Percentiles rank a stretch among this genome's conserved stretches.
Conservation (phyloP, 1,140 invertebrate species). For the Zaprionus nigranus region DNA sequence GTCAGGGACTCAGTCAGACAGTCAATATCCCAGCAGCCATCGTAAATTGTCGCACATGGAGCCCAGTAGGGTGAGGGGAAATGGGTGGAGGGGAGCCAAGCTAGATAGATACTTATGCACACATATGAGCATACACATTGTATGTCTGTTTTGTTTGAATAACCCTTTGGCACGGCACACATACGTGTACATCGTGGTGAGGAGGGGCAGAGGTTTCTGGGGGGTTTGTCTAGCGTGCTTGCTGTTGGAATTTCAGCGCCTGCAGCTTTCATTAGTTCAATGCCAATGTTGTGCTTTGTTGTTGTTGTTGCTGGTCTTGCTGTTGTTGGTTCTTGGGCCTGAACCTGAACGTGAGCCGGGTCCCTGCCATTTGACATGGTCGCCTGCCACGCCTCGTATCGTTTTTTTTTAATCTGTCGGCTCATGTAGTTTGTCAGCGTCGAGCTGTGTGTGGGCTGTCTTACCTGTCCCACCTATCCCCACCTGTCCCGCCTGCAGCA, state of each 20-base stretch:
- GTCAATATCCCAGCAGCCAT: conserved; percentile 36
- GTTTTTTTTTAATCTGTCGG: conserved; percentile 62
- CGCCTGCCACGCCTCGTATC: neutral
- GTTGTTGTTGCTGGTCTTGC: neutral
- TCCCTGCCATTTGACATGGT: conserved; percentile 30
- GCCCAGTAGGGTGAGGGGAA: neutral
- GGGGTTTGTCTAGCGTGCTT: neutral
- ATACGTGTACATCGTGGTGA: neutral
- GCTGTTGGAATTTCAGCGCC: conserved; percentile 39
- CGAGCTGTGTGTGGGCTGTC: conserved; percentile 15
- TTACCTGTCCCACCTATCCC: conserved; percentile 8
- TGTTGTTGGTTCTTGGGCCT: conserved; percentile 18
- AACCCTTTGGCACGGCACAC: conserved; percentile 37
- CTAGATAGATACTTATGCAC: conserved; percentile 1
- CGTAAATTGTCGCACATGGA: conserved; percentile 14
- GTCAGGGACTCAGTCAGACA: conserved; percentile 22
- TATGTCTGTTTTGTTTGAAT: conserved; percentile 7
- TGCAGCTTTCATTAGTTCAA: conserved; percentile 74
- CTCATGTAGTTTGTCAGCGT: conserved; percentile 40
- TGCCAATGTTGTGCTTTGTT: conserved; percentile 63
- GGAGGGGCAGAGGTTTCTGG: neutral
- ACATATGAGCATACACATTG: neutral
- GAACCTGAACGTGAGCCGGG: conserved; percentile 16
- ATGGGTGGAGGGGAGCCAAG: neutral
- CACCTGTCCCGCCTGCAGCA: conserved; percentile 33